A percentile compares a stretch with the other conserved stretches of the same genome.
These are phyloP conservation scores for Gorsachius magnificus DNA, from an alignment of 2,797 vertebrate species.

Conservation along the genomic window DNA sequence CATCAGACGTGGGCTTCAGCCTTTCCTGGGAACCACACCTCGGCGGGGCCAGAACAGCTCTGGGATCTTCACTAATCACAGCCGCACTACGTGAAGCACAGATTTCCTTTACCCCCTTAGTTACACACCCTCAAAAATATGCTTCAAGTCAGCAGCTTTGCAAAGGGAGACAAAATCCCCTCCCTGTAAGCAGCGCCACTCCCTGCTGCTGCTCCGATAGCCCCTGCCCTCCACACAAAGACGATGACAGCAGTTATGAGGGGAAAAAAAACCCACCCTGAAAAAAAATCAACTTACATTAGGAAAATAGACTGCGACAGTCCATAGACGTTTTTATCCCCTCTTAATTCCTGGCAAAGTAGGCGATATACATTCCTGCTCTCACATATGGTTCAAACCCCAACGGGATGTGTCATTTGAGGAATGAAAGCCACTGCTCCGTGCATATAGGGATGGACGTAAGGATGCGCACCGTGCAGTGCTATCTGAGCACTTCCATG, in stretches of 20 bases:
- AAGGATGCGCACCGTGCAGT: not conserved
- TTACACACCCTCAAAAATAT: constrained; percentile 45
- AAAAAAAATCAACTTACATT: not conserved
- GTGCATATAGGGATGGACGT: not conserved
- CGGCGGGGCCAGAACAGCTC: not conserved
- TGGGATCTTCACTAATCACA: not conserved
- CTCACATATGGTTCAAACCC: not conserved
- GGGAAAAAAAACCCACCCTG: not conserved
- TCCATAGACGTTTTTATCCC: not conserved
- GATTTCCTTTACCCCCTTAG: not conserved
- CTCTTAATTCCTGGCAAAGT: not conserved
- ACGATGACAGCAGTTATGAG: not conserved
- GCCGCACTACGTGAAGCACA: not conserved
- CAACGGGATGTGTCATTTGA: not conserved
- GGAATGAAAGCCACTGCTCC: not conserved
- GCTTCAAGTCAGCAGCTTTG: constrained; percentile 20
- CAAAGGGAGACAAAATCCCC: constrained; percentile 8
- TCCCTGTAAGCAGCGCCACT: not conserved
- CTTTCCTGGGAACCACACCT: constrained; percentile 7
- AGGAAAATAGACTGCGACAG: not conserved
- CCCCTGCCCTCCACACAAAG: not conserved
- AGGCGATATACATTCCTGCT: not conserved
- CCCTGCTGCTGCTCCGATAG: constrained; percentile 24
- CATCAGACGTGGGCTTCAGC: not conserved
- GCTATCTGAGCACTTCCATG: not conserved